Percentiles rank a stretch among this genome's conserved stretches.
Conservation (phyloP, 2,113 vertebrate genomes). For the Nannobrachium achirus region DNA sequence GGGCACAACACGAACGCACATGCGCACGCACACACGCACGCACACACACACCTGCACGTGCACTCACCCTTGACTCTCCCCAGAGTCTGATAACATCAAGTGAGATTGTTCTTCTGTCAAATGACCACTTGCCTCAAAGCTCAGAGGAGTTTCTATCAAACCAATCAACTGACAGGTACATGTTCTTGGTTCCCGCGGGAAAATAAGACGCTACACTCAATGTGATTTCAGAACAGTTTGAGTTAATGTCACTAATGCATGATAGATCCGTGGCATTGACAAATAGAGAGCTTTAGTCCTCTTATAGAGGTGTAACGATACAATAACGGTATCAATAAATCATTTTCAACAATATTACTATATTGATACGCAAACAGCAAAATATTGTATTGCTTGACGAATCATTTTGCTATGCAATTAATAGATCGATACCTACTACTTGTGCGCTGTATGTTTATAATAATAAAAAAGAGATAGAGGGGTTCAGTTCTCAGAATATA, state of each 20-base stretch:
- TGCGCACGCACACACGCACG: constrained; percentile 16
- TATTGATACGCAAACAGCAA: no score
- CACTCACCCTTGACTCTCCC: constrained; percentile 17
- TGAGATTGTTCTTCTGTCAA: constrained; percentile 18
- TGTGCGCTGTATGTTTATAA: no score
- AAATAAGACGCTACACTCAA: not conserved
- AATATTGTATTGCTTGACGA: no score
- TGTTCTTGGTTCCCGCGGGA: constrained; percentile 1
- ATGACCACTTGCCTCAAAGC: constrained; percentile 3
- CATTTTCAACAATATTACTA: no score
- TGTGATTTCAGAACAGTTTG: not conserved
- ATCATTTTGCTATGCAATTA: no score
- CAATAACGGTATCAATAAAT: no score
- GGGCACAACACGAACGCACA: constrained; percentile 9
- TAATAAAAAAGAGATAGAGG: no score
- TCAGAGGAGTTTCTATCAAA: not conserved
- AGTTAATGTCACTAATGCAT: not conserved
- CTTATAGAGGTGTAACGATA: no score
- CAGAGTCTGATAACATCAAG: constrained; percentile 36
- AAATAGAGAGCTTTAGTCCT: not conserved
- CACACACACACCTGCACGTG: constrained; percentile 9
- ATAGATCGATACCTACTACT: no score
- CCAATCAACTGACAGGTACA: constrained; percentile 1
- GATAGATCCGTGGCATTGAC: not conserved
- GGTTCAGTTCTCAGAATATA: no score